A percentile compares a stretch with the other conserved stretches of the same genome.
Evolutionary conservation across 2,113 vertebrate species (phyloP).

Genomic region (Coracopsis vasa): DNA sequence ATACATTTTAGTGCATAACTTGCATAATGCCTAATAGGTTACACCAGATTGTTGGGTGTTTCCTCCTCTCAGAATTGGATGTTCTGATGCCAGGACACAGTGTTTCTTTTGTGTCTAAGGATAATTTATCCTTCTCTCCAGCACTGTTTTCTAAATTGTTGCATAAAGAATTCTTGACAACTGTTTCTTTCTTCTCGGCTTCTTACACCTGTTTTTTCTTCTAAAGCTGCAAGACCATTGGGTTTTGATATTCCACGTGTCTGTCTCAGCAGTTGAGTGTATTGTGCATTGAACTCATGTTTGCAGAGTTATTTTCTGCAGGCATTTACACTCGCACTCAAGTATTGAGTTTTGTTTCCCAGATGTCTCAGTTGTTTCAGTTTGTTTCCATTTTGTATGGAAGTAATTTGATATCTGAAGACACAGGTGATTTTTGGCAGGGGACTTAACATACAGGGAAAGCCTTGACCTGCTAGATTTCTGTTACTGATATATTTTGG

Average conservation of each 20-base stretch:
- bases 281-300: accelerated
- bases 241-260: not conserved
- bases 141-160: not conserved
- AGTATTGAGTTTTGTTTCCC: not conserved
- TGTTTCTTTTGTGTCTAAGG: not conserved
- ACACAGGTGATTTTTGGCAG: not conserved
- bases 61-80: not conserved
- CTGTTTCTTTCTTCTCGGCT: not conserved
- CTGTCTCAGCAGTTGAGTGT: not conserved
- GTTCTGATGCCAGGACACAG: not conserved
- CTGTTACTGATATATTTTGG: not conserved
- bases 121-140: not conserved
- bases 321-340: not conserved
- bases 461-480: not conserved
- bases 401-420: not conserved
- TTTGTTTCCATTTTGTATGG: not conserved
- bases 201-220: not conserved
- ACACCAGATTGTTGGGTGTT: not conserved
- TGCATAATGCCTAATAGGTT: not conserved
- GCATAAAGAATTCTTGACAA: not conserved
- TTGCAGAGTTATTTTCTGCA: not conserved
- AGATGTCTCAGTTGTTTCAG: not conserved
- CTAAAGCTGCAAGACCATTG: not conserved
- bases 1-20: not conserved
- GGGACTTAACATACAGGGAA: not conserved